Base-by-base conservation (phyloP, 35 echinoderm and acorn worm genomes). In the Lytechinus pictus region DNA sequence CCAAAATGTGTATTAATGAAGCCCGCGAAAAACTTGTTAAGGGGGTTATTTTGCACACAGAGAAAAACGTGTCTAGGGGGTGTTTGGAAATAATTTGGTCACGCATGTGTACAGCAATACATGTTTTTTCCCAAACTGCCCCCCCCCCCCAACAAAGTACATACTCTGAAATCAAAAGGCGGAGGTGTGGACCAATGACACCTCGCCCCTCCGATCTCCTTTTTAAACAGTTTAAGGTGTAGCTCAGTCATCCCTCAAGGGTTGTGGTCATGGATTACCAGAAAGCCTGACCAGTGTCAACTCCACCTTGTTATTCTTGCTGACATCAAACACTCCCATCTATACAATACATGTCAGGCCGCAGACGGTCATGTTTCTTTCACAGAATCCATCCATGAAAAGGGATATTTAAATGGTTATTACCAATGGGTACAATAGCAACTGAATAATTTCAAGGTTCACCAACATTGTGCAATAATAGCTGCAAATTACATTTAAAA, bases 261-360 rank as follows among this genome's bases (percentile, higher is more conserved):
- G 66, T 79, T 79, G 66, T 79, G 66, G 66, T 79, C 66, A 79
- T 79, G 19, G 66, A 79, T 79, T 79, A 79, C 66, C 66, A 79
- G 66, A 79, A 79, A 79, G n/a, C 66, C 66, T 79, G 66, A 79
- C 66, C 66, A 79, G 66, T 79, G 66, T 79, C 66, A 79, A 16
- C 21, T 79, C 66, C 66, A 79, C 66, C 66, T 79, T 79, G 66
- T 79, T 79, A 79, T 79, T 79, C 66, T 24, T 6, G 8, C 66
- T 79, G 66, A 79, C 14, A 79, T 79, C 66, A 79, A 79, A 79
- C 66, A 79, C 66, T 79, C 66, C 66, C 66, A n/a, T 24, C 66
- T 27, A 79, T 24, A 79, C 66, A 79, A 79, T 24, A 79, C 66
- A 79, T 79, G 66, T 19, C 66, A 79, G 66, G 66, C 66, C 19